Evolutionary conservation across 2,113 vertebrate genomes (phyloP).

Genomic region (Myxocyprinus asiaticus): DNA sequence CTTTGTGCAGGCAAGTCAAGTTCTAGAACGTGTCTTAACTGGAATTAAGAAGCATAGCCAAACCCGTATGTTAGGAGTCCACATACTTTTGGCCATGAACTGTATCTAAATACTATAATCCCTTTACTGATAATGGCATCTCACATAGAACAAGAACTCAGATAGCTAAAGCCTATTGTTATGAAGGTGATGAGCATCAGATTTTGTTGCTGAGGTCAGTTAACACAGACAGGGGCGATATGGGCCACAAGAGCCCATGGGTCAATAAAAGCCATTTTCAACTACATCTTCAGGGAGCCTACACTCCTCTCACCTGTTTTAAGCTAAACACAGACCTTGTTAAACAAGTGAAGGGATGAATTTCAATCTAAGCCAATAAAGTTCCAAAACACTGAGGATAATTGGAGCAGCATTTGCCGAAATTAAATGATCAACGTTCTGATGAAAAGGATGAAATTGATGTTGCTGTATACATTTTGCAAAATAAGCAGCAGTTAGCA

Average conservation of each 20-base stretch:
- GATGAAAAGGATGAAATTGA: not conserved
- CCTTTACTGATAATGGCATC: not conserved
- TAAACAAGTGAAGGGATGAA: conserved; percentile 9
- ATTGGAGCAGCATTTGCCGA: not conserved
- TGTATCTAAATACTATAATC: conserved; percentile 1
- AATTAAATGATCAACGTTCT: not conserved
- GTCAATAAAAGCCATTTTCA: conserved; percentile 26
- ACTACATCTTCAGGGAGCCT: conserved; percentile 28
- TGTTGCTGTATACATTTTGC: not conserved
- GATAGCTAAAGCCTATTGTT: not conserved
- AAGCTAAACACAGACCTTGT: conserved; percentile 12
- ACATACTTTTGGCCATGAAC: not conserved
- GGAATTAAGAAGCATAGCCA: too few relatives aligned
- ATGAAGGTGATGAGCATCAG: not conserved
- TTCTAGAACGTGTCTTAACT: too few relatives aligned
- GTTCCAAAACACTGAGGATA: not conserved
- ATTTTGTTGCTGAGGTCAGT: not conserved
- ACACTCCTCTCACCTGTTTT: conserved; percentile 26
- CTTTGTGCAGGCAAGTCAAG: too few relatives aligned
- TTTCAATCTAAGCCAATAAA: not conserved
- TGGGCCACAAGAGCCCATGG: not conserved
- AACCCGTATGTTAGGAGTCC: too few relatives aligned
- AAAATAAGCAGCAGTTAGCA: not conserved
- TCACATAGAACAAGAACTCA: not conserved
- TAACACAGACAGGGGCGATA: not conserved